Base-by-base conservation (phyloP, 2,888 invertebrate species). In the Leptura quadrifasciata region DNA sequence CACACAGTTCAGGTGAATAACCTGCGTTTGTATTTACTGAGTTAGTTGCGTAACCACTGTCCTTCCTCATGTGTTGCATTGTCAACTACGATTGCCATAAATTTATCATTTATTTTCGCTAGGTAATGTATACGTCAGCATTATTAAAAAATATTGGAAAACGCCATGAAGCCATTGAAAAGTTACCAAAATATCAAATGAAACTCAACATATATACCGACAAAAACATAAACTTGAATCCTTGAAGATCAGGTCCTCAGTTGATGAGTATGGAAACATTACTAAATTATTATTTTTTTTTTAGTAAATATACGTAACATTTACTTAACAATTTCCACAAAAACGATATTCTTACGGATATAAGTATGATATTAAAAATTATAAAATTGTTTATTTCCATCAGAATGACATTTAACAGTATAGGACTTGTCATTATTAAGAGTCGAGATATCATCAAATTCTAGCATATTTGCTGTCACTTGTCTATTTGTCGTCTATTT, bases 1-100 rank as follows among this genome's bases (percentile, higher is more conserved):
- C 88, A 86, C 85, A 85, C 83, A 84, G 85, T 84, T 87, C 87
- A 87, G 89, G 89, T 89, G 88, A 88, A 89, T 86, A 88, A 89
- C 88, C 89, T 87, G 86, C 81, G 80, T 84, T 87, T 85, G 87
- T 87, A 84, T 87, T 85, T 85, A 83, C 84, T 80, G 81, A 81
- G 84, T 74, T 70, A 78, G 86, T 88, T 88, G 87, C 87, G 88
- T 88, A 88, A 88, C 85, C 76, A 82, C 75, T 86, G 87, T 86
- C 87, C 87, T 88, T 88, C 87, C 87, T 87, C 80, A 58, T 69
- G 69, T 69, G 69, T 58, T 69, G 69, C 69, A 69, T 69, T 69
- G 69, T 69, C 69, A 69, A 69, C 69, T 35, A 47, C n/a, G 58
- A 18, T 27, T 55, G 58, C 57, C 69, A 57, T 57, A 69, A 60